A percentile compares a stretch with the other conserved stretches of the same genome.
Conservation (phyloP, 2,113 vertebrate species). For the Oncorhynchus mykiss region DNA sequence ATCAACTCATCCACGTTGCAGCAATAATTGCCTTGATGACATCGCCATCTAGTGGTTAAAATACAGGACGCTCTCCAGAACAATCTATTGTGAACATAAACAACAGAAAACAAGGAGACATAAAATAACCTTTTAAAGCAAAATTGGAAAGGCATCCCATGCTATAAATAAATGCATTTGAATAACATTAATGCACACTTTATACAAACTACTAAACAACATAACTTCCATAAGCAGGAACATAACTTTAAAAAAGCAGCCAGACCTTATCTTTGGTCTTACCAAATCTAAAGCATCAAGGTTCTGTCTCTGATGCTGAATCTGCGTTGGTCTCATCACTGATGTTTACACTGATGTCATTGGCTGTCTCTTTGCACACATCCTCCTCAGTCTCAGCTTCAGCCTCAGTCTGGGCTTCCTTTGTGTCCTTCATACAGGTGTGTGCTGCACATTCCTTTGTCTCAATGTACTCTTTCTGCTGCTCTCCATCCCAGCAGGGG, state of each 20-base stretch:
- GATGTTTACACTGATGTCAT: background rate
- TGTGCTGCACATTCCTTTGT: conserved; percentile 74
- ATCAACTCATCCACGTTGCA: background rate
- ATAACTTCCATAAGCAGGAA: background rate
- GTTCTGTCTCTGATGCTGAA: background rate
- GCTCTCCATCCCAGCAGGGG: conserved; percentile 67
- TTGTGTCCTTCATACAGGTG: conserved; percentile 18
- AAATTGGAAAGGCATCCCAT: background rate
- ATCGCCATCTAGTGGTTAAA: conserved; percentile 43
- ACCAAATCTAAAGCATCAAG: background rate
- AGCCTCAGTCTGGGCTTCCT: conserved; percentile 23
- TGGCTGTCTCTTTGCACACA: background rate
- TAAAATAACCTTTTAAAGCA: background rate
- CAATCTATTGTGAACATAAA: background rate
- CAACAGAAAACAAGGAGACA: conserved; percentile 7
- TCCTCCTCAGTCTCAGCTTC: conserved; percentile 20
- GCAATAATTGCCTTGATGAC: conserved; percentile 30
- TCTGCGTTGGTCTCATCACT: background rate
- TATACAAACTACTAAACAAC: background rate
- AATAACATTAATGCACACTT: background rate
- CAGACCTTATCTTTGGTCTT: background rate
- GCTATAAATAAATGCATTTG: background rate
- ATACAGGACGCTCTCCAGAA: background rate
- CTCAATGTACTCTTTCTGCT: conserved; percentile 75
- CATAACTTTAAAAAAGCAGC: background rate